These are phyloP conservation scores for Paratilapia polleni DNA, from an alignment of 2,113 vertebrate species.

Conservation along the genomic window DNA sequence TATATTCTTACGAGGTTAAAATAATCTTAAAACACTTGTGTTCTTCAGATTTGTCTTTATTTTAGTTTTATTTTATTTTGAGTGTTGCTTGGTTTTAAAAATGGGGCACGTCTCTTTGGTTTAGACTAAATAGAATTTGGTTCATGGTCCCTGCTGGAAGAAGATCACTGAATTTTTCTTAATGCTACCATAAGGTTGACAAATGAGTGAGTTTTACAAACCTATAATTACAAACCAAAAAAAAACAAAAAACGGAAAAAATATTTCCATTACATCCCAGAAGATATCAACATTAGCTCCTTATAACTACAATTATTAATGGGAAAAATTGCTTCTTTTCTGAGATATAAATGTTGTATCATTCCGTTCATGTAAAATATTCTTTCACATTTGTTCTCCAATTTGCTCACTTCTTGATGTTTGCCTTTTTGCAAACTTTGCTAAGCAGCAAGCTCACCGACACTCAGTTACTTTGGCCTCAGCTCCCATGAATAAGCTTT, in stretches of 20 bases:
- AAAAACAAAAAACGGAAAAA: neutral
- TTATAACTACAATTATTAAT: neutral
- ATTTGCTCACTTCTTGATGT: neutral
- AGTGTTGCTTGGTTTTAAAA: neutral
- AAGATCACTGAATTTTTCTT: neutral
- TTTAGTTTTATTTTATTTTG: neutral
- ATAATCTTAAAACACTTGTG: neutral
- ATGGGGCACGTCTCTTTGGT: neutral
- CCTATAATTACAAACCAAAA: neutral
- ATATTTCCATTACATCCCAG: neutral
- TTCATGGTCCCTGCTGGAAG: neutral
- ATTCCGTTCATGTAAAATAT: too few relatives aligned
- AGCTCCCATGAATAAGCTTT: neutral
- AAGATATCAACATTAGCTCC: neutral
- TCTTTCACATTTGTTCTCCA: neutral
- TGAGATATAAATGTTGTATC: too few relatives aligned
- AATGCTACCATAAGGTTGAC: neutral
- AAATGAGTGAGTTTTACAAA: neutral
- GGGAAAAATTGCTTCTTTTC: neutral
- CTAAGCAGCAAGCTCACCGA: neutral
- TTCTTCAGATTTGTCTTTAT: neutral
- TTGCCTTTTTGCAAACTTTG: neutral
- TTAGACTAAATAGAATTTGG: neutral
- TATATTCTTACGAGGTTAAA: neutral
- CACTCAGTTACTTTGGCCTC: neutral